These are phyloP conservation scores for Aurelia coerulea DNA, from an alignment of 30 jellyfish, hydroid and myxozoan genomes.

Conservation along the genomic window DNA sequence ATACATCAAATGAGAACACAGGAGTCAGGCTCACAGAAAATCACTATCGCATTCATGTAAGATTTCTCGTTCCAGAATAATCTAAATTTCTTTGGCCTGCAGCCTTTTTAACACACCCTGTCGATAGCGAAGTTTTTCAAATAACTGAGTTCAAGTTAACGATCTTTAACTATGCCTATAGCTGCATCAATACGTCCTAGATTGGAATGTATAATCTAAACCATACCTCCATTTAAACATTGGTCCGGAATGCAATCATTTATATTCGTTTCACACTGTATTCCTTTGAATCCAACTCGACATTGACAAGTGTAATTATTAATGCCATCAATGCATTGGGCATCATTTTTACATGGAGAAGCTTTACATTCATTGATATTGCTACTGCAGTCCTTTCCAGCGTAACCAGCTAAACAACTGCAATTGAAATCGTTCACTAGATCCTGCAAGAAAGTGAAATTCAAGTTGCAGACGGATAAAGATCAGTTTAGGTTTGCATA, in stretches of 20 bases:
- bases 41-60: too few relatives aligned
- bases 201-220: not conserved
- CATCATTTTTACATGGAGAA: slow-evolving; percentile 79
- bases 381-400: slow-evolving; percentile 51
- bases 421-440: slow-evolving; percentile 60
- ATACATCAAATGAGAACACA: too few relatives aligned
- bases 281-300: slow-evolving; percentile 81
- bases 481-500: too few relatives aligned
- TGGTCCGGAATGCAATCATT: slow-evolving; percentile 71
- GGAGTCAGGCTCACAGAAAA: too few relatives aligned
- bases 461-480: too few relatives aligned
- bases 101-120: too few relatives aligned
- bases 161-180: too few relatives aligned
- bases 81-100: too few relatives aligned
- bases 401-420: slow-evolving; percentile 59
- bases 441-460: slow-evolving; percentile 32
- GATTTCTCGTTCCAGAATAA: too few relatives aligned
- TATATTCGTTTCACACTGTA: slow-evolving; percentile 74
- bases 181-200: too few relatives aligned
- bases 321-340: slow-evolving; percentile 67
- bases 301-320: slow-evolving; percentile 71
- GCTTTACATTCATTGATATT: slow-evolving; percentile 74
- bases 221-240: slow-evolving; percentile 66
- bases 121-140: too few relatives aligned
- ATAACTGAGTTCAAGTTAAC: too few relatives aligned